These are phyloP conservation scores for Pemphredon lugubris DNA, from an alignment of 2,888 invertebrate genomes.

Conservation along the genomic window DNA sequence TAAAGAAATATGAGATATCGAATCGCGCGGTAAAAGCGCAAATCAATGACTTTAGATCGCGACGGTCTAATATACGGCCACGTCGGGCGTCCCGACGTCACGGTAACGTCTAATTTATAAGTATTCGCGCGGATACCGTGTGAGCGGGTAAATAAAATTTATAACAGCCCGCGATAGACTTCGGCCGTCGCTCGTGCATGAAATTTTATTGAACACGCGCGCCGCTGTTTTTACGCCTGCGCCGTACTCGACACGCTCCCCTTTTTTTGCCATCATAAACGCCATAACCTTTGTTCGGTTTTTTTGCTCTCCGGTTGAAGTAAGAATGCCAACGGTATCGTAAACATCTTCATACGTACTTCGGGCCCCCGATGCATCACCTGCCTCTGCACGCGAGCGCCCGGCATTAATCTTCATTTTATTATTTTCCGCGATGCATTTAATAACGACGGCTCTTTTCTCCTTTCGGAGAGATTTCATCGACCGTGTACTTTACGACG, in stretches of 20 bases:
- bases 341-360: conserved; percentile 45
- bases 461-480: conserved; percentile 40
- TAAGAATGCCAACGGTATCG: conserved; percentile 41
- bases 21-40: no score
- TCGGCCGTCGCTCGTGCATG: no score
- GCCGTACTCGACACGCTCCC: no score
- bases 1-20: no score
- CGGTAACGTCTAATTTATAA: background rate
- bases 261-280: no score
- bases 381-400: conserved; percentile 33
- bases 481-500: conserved; percentile 48
- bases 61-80: no score
- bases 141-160: background rate
- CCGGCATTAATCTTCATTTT: conserved; percentile 49
- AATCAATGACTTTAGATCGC: no score
- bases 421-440: conserved; percentile 50
- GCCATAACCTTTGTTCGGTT: background rate
- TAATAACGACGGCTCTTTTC: conserved; percentile 43
- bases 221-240: no score
- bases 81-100: no score
- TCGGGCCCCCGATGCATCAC: conserved; percentile 28
- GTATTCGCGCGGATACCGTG: background rate
- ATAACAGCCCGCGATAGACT: background rate
- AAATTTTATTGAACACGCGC: conserved; percentile 1
- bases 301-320: background rate